These are phyloP conservation scores for Belonocnema kinseyi DNA, from an alignment of 1,140 invertebrate genomes.

Conservation along the genomic window DNA sequence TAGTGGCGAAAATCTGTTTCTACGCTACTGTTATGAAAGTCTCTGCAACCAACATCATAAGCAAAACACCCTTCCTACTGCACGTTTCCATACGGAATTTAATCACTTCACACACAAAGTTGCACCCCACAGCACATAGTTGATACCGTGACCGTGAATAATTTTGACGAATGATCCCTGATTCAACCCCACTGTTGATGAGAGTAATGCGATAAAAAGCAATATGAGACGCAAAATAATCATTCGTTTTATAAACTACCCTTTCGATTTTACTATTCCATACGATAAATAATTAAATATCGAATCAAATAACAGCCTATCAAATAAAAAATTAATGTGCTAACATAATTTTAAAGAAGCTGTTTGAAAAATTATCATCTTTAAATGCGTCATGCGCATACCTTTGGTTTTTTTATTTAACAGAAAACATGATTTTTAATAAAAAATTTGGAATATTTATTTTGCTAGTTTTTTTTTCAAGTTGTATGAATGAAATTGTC, in stretches of 20 bases:
- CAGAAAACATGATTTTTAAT: no score
- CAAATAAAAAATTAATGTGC: no score
- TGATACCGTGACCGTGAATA: constrained; percentile 61
- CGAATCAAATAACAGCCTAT: no score
- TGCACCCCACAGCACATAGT: constrained; percentile 34
- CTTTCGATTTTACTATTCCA: not conserved
- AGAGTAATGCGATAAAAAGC: constrained; percentile 26
- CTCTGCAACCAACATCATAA: not conserved
- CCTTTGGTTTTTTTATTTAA: no score
- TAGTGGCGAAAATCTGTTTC: not conserved
- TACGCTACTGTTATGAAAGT: constrained; percentile 12
- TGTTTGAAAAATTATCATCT: no score
- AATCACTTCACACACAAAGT: constrained; percentile 56
- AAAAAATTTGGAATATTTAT: no score
- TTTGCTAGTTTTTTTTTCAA: no score
- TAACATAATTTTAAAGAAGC: no score
- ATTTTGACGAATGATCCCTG: constrained; percentile 58
- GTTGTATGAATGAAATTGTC: no score
- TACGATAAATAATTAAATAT: not conserved
- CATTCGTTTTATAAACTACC: constrained; percentile 10
- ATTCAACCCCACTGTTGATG: not conserved
- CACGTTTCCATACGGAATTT: constrained; percentile 56
- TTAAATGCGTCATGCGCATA: no score
- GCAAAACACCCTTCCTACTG: constrained; percentile 20
- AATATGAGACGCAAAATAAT: constrained; percentile 10